A percentile compares a stretch with the other conserved stretches of the same genome.
Conservation (phyloP, 2,888 invertebrate species). For the Toxonevra muliebris region DNA sequence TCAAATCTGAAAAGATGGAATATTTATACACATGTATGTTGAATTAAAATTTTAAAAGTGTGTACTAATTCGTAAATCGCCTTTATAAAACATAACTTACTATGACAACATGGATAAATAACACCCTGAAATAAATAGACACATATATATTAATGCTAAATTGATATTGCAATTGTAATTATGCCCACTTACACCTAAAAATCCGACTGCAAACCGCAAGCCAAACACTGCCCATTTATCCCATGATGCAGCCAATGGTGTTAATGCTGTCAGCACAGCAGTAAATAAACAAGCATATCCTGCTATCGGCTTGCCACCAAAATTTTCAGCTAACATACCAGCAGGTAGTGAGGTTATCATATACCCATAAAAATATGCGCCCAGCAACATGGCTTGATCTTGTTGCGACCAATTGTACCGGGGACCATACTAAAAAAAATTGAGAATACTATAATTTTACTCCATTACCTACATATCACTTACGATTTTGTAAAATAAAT, state of each 20-base stretch:
- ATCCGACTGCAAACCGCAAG: constrained; percentile 71
- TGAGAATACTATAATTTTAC: neutral
- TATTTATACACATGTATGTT: constrained; percentile 5
- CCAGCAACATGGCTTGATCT: constrained; percentile 73
- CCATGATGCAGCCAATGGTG: constrained; percentile 70
- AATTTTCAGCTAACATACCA: constrained; percentile 74
- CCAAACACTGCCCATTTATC: constrained; percentile 69
- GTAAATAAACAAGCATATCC: constrained; percentile 66
- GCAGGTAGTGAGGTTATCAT: constrained; percentile 72
- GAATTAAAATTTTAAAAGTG: neutral
- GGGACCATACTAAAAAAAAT: constrained; percentile 62
- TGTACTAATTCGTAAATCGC: neutral
- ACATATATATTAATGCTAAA: constrained; percentile 5
- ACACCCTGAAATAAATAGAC: constrained; percentile 45
- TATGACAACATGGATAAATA: constrained; percentile 57
- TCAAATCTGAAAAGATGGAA: constrained; percentile 59
- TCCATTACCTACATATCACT: neutral
- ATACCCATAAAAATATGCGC: constrained; percentile 77
- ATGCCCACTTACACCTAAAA: constrained; percentile 69
- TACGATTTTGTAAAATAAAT: neutral
- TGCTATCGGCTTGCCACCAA: constrained; percentile 71
- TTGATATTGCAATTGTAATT: neutral
- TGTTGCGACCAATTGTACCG: constrained; percentile 70
- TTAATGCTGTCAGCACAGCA: constrained; percentile 70
- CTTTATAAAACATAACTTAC: constrained; percentile 5